Conservation (phyloP, 2,113 vertebrate genomes). For the Bagarius yarrelli region DNA sequence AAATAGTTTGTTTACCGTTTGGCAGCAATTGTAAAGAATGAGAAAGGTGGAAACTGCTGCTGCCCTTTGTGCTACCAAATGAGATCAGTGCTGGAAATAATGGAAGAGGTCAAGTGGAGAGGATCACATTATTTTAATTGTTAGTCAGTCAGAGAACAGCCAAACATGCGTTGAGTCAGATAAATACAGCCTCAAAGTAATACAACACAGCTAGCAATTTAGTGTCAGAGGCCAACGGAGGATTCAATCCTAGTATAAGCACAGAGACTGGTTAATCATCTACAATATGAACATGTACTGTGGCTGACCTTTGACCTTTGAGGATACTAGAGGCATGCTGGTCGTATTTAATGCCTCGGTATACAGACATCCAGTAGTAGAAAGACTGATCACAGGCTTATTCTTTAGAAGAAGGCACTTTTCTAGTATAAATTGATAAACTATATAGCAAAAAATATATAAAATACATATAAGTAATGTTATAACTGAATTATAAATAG, state of each 20-base stretch:
- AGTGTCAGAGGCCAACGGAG: not conserved
- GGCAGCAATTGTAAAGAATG: slow-evolving; percentile 64
- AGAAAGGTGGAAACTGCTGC: slow-evolving; percentile 67
- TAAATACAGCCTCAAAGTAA: slow-evolving; percentile 16
- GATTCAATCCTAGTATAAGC: not conserved
- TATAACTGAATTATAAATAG: no score
- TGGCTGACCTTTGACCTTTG: slow-evolving; percentile 23
- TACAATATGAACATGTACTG: slow-evolving; percentile 16
- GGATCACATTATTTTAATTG: slow-evolving; percentile 68
- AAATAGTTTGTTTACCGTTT: slow-evolving; percentile 62
- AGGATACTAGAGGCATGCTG: slow-evolving; percentile 21
- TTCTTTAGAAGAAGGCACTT: not conserved
- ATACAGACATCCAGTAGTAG: not conserved
- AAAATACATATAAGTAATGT: not conserved
- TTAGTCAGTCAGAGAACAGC: slow-evolving; percentile 62
- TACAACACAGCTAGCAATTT: slow-evolving; percentile 4
- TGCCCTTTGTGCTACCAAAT: slow-evolving; percentile 73
- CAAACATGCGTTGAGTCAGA: slow-evolving; percentile 32
- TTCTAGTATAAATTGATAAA: slow-evolving; percentile 25
- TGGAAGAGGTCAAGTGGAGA: slow-evolving; percentile 76
- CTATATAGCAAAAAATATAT: slow-evolving; percentile 30
- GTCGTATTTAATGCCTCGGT: slow-evolving; percentile 19
- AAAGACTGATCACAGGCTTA: not conserved
- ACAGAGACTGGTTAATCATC: slow-evolving; percentile 8
- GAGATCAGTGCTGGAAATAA: slow-evolving; percentile 77